Conservation (phyloP, 1,140 invertebrate species). For the Drosophila paulistorum region DNA sequence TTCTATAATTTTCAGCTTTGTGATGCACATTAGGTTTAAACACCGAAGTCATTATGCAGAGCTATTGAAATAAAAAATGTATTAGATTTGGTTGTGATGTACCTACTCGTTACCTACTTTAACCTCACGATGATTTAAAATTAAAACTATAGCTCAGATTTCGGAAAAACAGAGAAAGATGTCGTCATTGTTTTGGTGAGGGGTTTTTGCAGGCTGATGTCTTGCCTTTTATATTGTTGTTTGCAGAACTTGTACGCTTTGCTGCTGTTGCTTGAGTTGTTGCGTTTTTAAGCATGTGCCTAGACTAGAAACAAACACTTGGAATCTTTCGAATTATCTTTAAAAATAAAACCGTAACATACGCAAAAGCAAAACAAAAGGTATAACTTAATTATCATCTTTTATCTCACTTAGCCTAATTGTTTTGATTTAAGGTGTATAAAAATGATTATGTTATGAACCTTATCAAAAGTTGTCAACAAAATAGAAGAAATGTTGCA, state of each 20-base stretch:
- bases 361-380: conserved; percentile 23
- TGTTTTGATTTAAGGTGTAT: background rate
- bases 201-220: no score
- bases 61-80: conserved; percentile 54
- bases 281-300: no score
- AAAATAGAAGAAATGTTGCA: no score
- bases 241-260: no score
- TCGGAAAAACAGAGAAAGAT: background rate
- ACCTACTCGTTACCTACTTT: no score
- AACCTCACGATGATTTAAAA: background rate
- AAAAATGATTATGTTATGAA: background rate
- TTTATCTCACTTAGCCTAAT: background rate
- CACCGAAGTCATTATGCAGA: conserved; percentile 66
- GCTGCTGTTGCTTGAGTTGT: no score
- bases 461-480: background rate
- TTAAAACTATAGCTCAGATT: background rate
- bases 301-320: no score
- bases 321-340: no score
- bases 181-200: conserved; percentile 25
- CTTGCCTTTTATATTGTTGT: no score
- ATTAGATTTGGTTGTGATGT: no score
- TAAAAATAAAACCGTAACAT: no score
- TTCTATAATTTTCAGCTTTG: conserved; percentile 42
- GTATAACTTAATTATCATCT: conserved; percentile 47
- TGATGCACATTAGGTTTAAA: conserved; percentile 61